Conservation (phyloP, 1,140 invertebrate species). For the Meloidogyne floridensis region DNA sequence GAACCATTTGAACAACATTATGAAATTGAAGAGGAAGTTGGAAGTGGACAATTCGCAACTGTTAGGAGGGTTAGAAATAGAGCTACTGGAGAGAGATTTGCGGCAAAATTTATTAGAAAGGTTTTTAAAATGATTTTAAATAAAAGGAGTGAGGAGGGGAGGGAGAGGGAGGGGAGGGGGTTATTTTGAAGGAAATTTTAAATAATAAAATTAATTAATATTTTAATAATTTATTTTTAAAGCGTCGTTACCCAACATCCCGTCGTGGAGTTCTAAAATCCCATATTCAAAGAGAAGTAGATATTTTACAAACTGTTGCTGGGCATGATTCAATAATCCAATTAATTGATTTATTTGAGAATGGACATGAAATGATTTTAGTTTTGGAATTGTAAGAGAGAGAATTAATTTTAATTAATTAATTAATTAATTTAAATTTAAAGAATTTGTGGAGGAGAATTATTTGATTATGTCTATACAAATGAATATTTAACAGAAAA, state of each 20-base stretch:
- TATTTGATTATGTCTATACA: constrained; percentile 72
- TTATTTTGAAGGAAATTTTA: no score
- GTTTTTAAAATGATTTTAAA: background rate
- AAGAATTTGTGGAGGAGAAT: constrained; percentile 71
- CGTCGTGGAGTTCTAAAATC: constrained; percentile 69
- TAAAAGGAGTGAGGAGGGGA: no score
- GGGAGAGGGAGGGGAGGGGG: no score
- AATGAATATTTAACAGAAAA: constrained; percentile 70
- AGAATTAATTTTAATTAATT: constrained; percentile 12
- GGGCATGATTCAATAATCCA: constrained; percentile 70
- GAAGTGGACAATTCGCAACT: constrained; percentile 84
- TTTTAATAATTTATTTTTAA: background rate
- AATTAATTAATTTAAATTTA: constrained; percentile 31
- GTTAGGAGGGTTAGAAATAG: constrained; percentile 84
- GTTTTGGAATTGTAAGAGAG: constrained; percentile 71
- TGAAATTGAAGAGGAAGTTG: constrained; percentile 51
- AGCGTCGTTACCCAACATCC: constrained; percentile 73
- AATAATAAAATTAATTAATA: no score
- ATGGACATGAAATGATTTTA: constrained; percentile 69
- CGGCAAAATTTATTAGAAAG: constrained; percentile 91
- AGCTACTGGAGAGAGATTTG: constrained; percentile 81
- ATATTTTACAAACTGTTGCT: constrained; percentile 68
- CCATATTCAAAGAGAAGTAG: constrained; percentile 70
- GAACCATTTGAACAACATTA: constrained; percentile 48
- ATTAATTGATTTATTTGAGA: constrained; percentile 71